These are phyloP conservation scores for Polydrusus pterygomalis DNA, from an alignment of 2,888 invertebrate genomes.

Conservation along the genomic window DNA sequence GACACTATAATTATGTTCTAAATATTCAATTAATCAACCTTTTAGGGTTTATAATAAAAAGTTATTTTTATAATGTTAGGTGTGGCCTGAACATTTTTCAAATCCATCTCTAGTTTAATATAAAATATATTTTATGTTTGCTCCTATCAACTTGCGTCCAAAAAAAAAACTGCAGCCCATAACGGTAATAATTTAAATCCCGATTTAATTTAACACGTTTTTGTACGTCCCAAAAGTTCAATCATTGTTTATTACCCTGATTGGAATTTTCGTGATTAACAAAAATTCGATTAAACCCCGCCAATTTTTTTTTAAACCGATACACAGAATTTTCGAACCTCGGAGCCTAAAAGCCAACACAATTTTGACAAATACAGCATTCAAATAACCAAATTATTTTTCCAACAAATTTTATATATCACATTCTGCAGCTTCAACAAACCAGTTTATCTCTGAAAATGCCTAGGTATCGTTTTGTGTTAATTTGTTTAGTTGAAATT, in stretches of 20 bases:
- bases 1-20: no score
- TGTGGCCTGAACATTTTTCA: no score
- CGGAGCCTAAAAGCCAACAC: conserved; percentile 6
- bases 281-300: not conserved
- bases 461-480: conserved; percentile 23
- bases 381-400: conserved; percentile 13
- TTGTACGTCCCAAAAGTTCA: not conserved
- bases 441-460: not conserved
- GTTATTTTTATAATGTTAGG: no score
- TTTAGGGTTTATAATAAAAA: no score
- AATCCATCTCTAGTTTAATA: no score
- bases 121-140: no score
- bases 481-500: conserved; percentile 37
- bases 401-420: conserved; percentile 22
- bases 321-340: not conserved
- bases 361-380: conserved; percentile 16
- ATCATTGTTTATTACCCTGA: not conserved
- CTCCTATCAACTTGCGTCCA: no score
- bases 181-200: no score
- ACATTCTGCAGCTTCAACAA: not conserved
- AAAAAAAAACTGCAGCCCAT: no score
- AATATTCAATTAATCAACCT: no score
- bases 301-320: not conserved
- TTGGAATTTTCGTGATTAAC: not conserved
- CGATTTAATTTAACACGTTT: not conserved